Base-by-base conservation (phyloP, 1,140 invertebrate genomes). In the Acyrthosiphon pisum region DNA sequence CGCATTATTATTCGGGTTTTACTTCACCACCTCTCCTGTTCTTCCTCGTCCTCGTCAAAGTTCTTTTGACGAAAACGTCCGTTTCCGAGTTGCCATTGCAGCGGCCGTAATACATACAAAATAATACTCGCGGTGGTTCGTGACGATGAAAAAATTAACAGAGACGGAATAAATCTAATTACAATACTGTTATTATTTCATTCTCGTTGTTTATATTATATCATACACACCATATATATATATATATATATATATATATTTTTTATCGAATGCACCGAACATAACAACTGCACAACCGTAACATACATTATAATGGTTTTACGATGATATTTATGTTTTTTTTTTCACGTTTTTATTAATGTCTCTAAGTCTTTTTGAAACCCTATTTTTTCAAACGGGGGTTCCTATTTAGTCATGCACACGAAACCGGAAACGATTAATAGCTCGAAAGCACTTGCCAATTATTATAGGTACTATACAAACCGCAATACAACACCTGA, bases 141-240 rank as follows among this genome's bases (percentile, higher is more conserved):
- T 89, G 50, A 89, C 50, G 88, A 22, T 14, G 50, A 89, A 89
- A 89, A 56, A 41, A 26, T 76, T 56, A 41, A 89, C 50, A 35
- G 50, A 26, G 88, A 56, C 50, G 26, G 35, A 56, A 89, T 89
- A 56, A 89, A 89, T 89, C 35, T 89, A 89, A 89, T 56, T 89
- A 89, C 30, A 89, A 89, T 56, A 46, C 44, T 41, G 9, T 30
- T 26, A 89, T 86, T 84, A 84, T 46, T 46, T 30, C 44, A 86
- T 30, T 86, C 9, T 86, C 26, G 26, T 86, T 46, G 23, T 46
- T 86, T 46, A 44, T 41, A 41, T 41, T 41, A 41, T 41, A 41
- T 3, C 37, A n/a, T 30, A 14, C 60, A 14, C 11, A 68, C 11
- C 41, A 4, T 41, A 41, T 41, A 41, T 41, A 4, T 41, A 41